Percentiles rank a stretch among this genome's conserved stretches.
These are phyloP conservation scores for Mus spretus DNA, from an alignment of 2,797 vertebrate genomes.

Conservation along the genomic window DNA sequence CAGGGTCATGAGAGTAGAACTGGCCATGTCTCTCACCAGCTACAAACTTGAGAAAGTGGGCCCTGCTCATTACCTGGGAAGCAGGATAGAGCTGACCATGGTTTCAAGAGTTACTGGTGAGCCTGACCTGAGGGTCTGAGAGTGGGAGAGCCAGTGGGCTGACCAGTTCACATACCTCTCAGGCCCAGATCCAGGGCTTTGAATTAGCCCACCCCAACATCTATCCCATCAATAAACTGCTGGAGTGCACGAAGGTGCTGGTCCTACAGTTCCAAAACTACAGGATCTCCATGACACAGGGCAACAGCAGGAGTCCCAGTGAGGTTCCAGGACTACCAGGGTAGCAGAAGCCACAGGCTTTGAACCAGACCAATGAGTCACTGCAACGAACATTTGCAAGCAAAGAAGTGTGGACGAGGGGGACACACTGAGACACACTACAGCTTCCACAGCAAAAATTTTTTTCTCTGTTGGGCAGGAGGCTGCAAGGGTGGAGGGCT, in stretches of 20 bases:
- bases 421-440: too few relatives aligned
- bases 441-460: too few relatives aligned
- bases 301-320: neutral
- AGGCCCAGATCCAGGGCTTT: neutral
- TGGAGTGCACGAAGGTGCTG: neutral
- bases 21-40: too few relatives aligned
- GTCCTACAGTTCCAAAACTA: neutral
- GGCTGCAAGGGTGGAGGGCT: neutral
- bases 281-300: neutral
- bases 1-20: too few relatives aligned
- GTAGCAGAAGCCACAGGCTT: too few relatives aligned
- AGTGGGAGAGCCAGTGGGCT: neutral
- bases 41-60: too few relatives aligned
- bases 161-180: neutral
- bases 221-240: neutral
- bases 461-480: neutral
- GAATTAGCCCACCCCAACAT: neutral
- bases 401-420: too few relatives aligned
- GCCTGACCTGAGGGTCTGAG: neutral
- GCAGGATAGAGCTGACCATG: neutral
- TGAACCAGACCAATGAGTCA: too few relatives aligned
- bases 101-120: neutral
- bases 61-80: neutral
- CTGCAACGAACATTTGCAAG: too few relatives aligned
- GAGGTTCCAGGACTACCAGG: too few relatives aligned